phyloP scores from a whole-genome alignment of 2,888 invertebrate genomes.

The Sialis lutaria region DNA sequence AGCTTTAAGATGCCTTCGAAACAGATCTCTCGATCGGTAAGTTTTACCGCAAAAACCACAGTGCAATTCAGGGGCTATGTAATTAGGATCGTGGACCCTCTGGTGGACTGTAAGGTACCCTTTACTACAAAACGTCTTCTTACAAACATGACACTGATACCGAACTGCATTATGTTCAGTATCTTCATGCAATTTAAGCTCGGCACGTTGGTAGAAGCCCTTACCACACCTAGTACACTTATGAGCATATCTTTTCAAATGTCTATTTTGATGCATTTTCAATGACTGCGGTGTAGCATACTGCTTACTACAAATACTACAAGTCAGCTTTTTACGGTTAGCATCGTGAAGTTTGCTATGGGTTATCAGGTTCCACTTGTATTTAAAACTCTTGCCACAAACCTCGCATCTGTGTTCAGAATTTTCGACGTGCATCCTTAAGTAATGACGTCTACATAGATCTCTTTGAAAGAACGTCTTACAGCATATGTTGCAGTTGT shows the following conservation, averaged over 20 bases:
- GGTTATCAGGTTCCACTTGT: slow-evolving; percentile 7
- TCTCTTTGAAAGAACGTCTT: slow-evolving; percentile 7
- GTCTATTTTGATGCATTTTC: slow-evolving; percentile 9
- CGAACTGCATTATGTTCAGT: slow-evolving; percentile 25
- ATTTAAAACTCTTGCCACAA: slow-evolving; percentile 10
- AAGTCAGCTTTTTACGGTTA: slow-evolving; percentile 23
- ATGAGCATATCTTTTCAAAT: slow-evolving; percentile 15
- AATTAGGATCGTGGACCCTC: slow-evolving; percentile 4
- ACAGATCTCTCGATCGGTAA: slow-evolving; percentile 19
- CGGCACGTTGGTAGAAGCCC: slow-evolving; percentile 27
- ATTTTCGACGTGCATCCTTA: slow-evolving; percentile 1
- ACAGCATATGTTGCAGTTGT: slow-evolving; percentile 6
- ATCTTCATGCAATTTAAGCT: slow-evolving; percentile 26
- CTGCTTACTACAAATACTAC: slow-evolving; percentile 25
- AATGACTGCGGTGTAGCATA: slow-evolving; percentile 10
- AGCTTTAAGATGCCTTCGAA: slow-evolving; percentile 22
- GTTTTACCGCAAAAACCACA: slow-evolving; percentile 24
- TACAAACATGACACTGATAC: slow-evolving; percentile 30
- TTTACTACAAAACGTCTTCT: slow-evolving; percentile 29
- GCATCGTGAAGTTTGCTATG: slow-evolving; percentile 19
- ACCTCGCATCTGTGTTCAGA: slow-evolving; percentile 7
- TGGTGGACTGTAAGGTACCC: slow-evolving; percentile 22
- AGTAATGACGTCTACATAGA: slow-evolving; percentile 2
- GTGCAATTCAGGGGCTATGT: slow-evolving; percentile 4
- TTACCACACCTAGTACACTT: slow-evolving; percentile 27